Evolutionary conservation across 2,888 invertebrate species (phyloP).

Genomic region (Tachina fera): DNA sequence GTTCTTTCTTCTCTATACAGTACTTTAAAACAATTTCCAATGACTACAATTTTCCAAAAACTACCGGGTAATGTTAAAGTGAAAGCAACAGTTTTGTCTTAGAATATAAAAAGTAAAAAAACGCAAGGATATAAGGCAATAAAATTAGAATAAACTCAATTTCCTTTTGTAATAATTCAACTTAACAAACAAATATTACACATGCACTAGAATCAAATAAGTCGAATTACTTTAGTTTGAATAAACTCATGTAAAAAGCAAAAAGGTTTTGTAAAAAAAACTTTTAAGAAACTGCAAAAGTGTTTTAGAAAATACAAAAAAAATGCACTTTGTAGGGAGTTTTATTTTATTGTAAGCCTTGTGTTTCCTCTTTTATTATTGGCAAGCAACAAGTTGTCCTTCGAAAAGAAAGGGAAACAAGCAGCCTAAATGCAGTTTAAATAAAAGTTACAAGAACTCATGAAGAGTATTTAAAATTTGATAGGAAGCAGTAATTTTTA

Average conservation of each 20-base stretch:
- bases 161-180: constrained; percentile 69
- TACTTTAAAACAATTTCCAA: no score
- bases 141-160: constrained; percentile 69
- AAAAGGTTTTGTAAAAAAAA: background rate
- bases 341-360: background rate
- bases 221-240: background rate
- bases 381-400: constrained; percentile 46
- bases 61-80: constrained; percentile 3
- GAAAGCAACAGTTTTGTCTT: constrained; percentile 11
- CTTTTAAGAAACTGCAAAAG: background rate
- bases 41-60: background rate
- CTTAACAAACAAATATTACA: constrained; percentile 48
- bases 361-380: background rate
- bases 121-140: constrained; percentile 58
- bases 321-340: background rate
- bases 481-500: constrained; percentile 22
- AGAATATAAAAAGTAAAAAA: constrained; percentile 28
- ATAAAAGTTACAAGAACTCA: constrained; percentile 11
- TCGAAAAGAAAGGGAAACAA: background rate
- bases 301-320: background rate
- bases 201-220: background rate
- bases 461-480: background rate
- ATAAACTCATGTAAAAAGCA: background rate
- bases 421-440: constrained; percentile 32
- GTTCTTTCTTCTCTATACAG: background rate